Evolutionary conservation across 2,113 vertebrate genomes (phyloP).

Genomic region (Ceyx margarethae): DNA sequence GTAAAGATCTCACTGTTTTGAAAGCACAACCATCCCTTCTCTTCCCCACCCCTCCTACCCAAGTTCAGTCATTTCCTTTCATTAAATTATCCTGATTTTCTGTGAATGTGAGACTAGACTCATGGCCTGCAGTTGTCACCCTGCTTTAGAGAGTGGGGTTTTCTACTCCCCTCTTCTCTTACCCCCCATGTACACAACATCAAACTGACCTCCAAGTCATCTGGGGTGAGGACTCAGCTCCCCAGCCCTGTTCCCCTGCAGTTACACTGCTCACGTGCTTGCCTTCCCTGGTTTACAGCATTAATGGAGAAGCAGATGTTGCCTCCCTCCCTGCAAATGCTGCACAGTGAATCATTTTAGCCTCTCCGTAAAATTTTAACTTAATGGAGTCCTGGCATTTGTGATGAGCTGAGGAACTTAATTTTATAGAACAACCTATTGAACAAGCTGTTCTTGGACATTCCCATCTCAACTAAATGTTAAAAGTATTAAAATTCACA

Average conservation of each 20-base stretch:
- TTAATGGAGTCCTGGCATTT: slow-evolving; percentile 88
- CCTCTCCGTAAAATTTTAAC: slow-evolving; percentile 82
- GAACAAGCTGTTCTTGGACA: slow-evolving; percentile 88
- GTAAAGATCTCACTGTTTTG: slow-evolving; percentile 38
- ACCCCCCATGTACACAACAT: background rate
- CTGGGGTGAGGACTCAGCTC: background rate
- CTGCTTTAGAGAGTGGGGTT: background rate
- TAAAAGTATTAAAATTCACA: slow-evolving; percentile 92
- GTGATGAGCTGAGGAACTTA: slow-evolving; percentile 84
- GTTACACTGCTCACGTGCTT: slow-evolving; percentile 13
- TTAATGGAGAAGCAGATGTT: slow-evolving; percentile 78
- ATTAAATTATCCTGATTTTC: background rate
- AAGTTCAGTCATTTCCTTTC: background rate
- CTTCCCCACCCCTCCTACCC: background rate
- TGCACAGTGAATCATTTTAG: slow-evolving; percentile 81
- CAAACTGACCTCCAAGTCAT: slow-evolving; percentile 3
- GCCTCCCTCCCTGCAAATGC: slow-evolving; percentile 64
- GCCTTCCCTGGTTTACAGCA: slow-evolving; percentile 50
- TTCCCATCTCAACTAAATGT: slow-evolving; percentile 88
- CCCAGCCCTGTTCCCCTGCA: background rate
- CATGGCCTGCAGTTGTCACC: background rate
- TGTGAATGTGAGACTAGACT: background rate
- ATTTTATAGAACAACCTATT: slow-evolving; percentile 89
- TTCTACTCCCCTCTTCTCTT: background rate
- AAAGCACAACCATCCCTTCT: background rate